phyloP scores from a whole-genome alignment of 2,888 invertebrate genomes.

The Platypus cylindrus region DNA sequence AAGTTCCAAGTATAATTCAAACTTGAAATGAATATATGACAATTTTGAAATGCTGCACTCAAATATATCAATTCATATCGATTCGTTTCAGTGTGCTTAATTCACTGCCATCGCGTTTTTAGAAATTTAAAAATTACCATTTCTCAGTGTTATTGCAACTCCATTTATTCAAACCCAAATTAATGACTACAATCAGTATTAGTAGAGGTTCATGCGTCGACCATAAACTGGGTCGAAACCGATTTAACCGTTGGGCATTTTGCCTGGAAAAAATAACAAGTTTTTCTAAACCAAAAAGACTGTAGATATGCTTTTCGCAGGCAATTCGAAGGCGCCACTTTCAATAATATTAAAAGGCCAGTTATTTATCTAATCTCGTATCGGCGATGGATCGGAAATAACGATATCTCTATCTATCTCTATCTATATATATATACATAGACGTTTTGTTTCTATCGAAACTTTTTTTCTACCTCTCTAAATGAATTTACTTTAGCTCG shows the following conservation, averaged over 20 bases:
- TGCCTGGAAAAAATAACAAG: conserved; percentile 6
- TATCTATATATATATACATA: too few species aligned
- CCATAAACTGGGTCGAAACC: conserved; percentile 16
- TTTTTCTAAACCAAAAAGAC: conserved; percentile 9
- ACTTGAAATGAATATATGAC: too few species aligned
- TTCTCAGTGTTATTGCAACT: conserved; percentile 20
- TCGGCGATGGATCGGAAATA: too few species aligned
- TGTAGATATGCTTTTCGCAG: conserved; percentile 3
- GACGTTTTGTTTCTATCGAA: too few species aligned
- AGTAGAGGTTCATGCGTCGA: conserved; percentile 13
- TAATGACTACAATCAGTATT: conserved; percentile 19
- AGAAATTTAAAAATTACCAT: conserved; percentile 14
- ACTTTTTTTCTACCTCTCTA: neutral
- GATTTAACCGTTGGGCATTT: conserved; percentile 15
- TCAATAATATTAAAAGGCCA: conserved; percentile 8
- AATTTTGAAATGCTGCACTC: too few species aligned
- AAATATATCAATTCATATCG: too few species aligned
- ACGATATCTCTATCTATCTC: too few species aligned
- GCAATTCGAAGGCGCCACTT: conserved; percentile 9
- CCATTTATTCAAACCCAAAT: conserved; percentile 16
- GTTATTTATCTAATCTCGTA: conserved; percentile 9
- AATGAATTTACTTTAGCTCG: neutral
- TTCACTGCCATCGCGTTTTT: conserved; percentile 8
- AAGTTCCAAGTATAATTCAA: too few species aligned
- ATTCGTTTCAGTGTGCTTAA: too few species aligned